A percentile compares a stretch with the other conserved stretches of the same genome.
Evolutionary conservation across 92 coral and sea anemone genomes (phyloP).

Genomic region (Galaxea fascicularis): DNA sequence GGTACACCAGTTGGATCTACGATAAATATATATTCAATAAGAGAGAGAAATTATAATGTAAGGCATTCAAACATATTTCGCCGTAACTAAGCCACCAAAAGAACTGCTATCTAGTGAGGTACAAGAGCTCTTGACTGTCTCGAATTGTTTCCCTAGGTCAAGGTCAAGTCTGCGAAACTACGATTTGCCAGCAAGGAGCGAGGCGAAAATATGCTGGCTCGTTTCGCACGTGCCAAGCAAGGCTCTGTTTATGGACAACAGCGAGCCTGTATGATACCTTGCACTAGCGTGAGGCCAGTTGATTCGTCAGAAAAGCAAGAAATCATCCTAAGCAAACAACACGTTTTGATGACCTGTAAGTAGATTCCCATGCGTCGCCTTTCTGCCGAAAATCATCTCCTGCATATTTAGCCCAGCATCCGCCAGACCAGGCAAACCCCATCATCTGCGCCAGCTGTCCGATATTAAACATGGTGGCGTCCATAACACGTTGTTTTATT

Average conservation of each 20-base stretch:
- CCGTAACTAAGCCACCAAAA: neutral
- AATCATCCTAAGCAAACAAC: neutral
- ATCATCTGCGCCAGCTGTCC: slow-evolving; percentile 47
- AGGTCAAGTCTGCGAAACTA: no score
- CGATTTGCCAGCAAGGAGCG: no score
- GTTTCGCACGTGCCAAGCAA: no score
- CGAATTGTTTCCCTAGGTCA: no score
- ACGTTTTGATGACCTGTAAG: slow-evolving; percentile 6
- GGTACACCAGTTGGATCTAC: slow-evolving; percentile 17
- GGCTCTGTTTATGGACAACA: no score
- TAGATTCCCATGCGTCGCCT: slow-evolving; percentile 63
- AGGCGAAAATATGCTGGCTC: no score
- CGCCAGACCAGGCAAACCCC: slow-evolving; percentile 73
- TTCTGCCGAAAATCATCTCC: slow-evolving; percentile 66
- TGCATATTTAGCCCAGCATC: slow-evolving; percentile 36
- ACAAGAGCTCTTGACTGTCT: neutral
- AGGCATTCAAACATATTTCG: no score
- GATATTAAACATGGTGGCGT: slow-evolving; percentile 49
- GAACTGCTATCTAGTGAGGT: neutral
- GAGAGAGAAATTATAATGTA: neutral
- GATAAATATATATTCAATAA: no score
- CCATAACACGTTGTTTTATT: slow-evolving; percentile 71
- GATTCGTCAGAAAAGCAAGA: no score
- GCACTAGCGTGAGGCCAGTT: no score
- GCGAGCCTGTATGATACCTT: no score